Conservation (phyloP, 1,140 invertebrate genomes). For the Heliconius himera region DNA sequence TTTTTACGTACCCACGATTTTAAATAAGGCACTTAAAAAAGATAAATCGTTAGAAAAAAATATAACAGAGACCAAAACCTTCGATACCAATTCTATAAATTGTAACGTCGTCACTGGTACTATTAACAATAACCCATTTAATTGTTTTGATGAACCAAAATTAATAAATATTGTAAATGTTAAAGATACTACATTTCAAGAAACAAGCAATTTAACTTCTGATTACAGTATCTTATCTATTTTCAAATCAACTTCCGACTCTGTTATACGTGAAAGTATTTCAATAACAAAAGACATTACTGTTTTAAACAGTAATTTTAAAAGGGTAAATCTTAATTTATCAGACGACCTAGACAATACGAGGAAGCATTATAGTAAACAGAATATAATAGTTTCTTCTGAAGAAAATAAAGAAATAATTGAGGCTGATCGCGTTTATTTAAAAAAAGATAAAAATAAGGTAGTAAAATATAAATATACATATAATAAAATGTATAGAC, state of each 20-base stretch:
- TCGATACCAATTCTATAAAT: not conserved
- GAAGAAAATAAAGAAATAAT: not conserved
- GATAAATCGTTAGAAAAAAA: not conserved
- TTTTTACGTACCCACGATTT: not conserved
- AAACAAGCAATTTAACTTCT: not conserved
- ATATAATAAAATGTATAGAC: slow-evolving; percentile 18
- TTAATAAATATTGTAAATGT: not conserved
- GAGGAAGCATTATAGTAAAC: not conserved
- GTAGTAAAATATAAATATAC: not conserved
- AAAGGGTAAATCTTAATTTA: not conserved
- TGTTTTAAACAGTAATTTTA: not conserved
- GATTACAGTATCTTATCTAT: not conserved
- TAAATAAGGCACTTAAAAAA: not conserved
- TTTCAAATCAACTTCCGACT: not conserved
- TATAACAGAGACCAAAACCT: not conserved
- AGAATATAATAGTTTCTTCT: not conserved
- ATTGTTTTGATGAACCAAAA: not conserved
- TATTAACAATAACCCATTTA: not conserved
- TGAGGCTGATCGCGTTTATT: not conserved
- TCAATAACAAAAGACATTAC: not conserved
- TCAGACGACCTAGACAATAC: not conserved
- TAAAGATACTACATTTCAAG: not conserved
- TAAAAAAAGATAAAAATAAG: not conserved
- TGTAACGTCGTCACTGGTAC: not conserved
- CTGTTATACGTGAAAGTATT: not conserved